Percentiles rank a stretch among this genome's conserved stretches.
Conservation (phyloP, 2,797 vertebrate species). For the Martes flavigula region DNA sequence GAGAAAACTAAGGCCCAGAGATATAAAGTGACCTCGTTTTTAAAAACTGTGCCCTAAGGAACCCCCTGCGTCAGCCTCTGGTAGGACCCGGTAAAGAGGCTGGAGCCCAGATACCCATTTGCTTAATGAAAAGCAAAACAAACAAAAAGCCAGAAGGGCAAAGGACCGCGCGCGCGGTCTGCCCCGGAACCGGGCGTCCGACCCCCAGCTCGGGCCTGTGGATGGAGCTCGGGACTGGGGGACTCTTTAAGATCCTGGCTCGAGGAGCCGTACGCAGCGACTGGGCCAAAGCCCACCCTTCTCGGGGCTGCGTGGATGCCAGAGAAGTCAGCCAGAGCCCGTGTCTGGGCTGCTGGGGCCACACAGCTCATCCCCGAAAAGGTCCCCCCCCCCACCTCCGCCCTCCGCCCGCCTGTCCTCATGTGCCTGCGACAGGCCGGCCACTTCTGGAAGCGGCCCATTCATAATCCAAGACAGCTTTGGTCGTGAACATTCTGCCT, state of each 20-base stretch:
- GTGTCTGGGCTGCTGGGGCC: not conserved
- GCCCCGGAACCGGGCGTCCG: not conserved
- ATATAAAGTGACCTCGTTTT: not conserved
- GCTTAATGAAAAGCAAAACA: not conserved
- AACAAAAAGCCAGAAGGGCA: not conserved
- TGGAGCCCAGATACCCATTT: not conserved
- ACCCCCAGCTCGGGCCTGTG: not conserved
- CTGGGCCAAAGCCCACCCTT: not conserved
- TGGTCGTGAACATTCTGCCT: not conserved
- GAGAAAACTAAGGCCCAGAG: slow-evolving; percentile 60
- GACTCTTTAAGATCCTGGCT: not conserved
- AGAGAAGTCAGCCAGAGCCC: not conserved
- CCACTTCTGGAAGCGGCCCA: not conserved
- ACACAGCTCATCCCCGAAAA: not conserved
- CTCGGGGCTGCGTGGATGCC: fast-evolving
- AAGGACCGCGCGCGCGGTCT: not conserved
- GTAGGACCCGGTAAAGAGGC: not conserved
- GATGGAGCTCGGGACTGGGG: not conserved
- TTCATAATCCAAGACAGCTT: not conserved
- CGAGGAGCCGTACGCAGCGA: not conserved
- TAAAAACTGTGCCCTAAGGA: not conserved
- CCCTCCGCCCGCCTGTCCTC: not conserved
- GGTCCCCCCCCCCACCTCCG: not conserved
- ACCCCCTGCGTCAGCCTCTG: too few relatives aligned
- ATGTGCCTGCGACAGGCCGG: fast-evolving